Evolutionary conservation across 2,113 vertebrate genomes (phyloP), one percentile per base, ranked within the genome.

Genomic region (Rhea pennata): DNA sequence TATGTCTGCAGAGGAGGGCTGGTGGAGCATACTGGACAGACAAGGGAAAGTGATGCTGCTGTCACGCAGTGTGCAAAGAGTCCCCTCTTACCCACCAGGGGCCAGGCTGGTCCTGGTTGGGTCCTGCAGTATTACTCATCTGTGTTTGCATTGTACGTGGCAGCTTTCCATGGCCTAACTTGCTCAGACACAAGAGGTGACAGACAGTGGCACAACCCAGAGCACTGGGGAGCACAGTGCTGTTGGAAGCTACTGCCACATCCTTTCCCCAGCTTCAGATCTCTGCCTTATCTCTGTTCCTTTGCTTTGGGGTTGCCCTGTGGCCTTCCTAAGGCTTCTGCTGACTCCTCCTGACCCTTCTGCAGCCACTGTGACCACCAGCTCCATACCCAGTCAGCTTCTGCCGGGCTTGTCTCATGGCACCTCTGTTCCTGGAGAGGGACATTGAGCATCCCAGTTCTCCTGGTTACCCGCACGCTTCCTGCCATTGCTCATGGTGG

Each of bases 11-110:
- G 61, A 56, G 8, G 10, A 79, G 39, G n/a, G 23, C 39, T 75
- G 66, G 8, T 65, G 56, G 53, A 76, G 27, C 5, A 10, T 10
- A 20, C 9, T 40, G 51, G 8, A 12, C 61, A 48, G 2, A 10
- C 69, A 61, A 5, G 48, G 66, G 27, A 79, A 76, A 82, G 15
- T 42, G 10, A 7, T 70, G 53, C 44, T 91, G 54, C 33, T n/a
- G 7, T 9, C 36, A 44, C 21, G 46, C 6, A 86, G 61, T 33
- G n/a, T 14, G 2, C 12, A 0, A 0, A 58, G 33, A 26, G 27
- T 59, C 9, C 42, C 6, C 6, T 61, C 39, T 8, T 1, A 7
- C 36, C 10, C 46, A 9, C 54, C 65, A 48, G n/a, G 10, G 7
- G 10, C 3, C 33, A 24, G 5, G n/a, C 24, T 70, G 23, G 9